Percentiles rank a stretch among this genome's conserved stretches.
phyloP scores from a whole-genome alignment of 1,140 invertebrate genomes.

The Apis cerana region DNA sequence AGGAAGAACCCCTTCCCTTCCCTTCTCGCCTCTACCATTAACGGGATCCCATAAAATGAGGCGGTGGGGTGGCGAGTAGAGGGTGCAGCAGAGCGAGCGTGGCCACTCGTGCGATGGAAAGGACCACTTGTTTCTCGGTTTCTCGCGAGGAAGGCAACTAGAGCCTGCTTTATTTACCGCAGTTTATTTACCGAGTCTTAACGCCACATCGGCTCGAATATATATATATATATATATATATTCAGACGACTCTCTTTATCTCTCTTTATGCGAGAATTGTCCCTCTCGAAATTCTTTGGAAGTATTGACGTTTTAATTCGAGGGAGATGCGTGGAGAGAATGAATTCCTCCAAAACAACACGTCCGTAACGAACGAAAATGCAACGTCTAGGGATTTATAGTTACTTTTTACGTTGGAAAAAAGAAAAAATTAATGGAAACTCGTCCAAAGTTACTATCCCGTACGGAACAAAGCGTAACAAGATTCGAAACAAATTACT shows the following conservation, averaged over 20 bases:
- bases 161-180: constrained; percentile 42
- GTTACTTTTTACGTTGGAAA: too few relatives aligned
- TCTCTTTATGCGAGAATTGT: neutral
- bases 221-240: constrained; percentile 18
- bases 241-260: neutral
- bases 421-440: too few relatives aligned
- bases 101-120: constrained; percentile 26
- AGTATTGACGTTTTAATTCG: too few relatives aligned
- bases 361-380: too few relatives aligned
- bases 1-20: constrained; percentile 31
- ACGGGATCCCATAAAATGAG: constrained; percentile 69
- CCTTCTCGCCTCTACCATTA: constrained; percentile 67
- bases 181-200: constrained; percentile 55
- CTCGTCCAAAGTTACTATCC: too few relatives aligned
- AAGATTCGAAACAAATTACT: too few relatives aligned
- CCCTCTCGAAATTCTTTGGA: too few relatives aligned
- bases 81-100: constrained; percentile 32
- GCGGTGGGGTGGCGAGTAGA: constrained; percentile 27
- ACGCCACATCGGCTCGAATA: constrained; percentile 47
- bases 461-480: too few relatives aligned
- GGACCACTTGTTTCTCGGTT: constrained; percentile 13
- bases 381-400: too few relatives aligned
- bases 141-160: constrained; percentile 21
- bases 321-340: too few relatives aligned
- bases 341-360: too few relatives aligned